Base-by-base conservation (phyloP, 2,797 vertebrate genomes). In the Lagocephalus sceleratus region DNA sequence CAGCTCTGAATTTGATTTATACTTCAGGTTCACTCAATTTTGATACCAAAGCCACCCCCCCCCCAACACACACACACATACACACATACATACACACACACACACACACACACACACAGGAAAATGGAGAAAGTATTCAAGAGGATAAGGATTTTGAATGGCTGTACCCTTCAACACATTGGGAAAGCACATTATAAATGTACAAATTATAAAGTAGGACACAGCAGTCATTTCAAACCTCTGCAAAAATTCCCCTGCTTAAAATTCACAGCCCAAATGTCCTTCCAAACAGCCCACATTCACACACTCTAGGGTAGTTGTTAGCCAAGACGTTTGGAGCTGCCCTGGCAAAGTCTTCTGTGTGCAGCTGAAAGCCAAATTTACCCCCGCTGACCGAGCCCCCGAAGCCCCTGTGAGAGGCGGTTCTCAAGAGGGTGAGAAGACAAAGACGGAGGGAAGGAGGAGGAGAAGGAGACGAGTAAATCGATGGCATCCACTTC, bases 401-500 rank as follows among this genome's bases (percentile, higher is more conserved):
- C 63, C 60, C 17, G 49, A 66, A 63, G 68, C 57, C 66, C 69
- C 53, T 7, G 15, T 7, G 61, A 75, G 70, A 68, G 68, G 69
- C 68, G 75, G 71, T 76, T 49, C 73, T 71, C 53, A 77, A 82
- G 71, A 71, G 78, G 66, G 21, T 3, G 26, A 47, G 21, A 73
- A 59, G 49, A 76, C 64, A 71, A 63, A 73, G 63, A 83, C 68
- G 69, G 57, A 73, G 68, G 56, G 68, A 66, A 55, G 26, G 68
- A 74, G 74, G 64, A 77, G 71, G 69, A 71, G 54, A 63, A 26
- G 65, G 64, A 76, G 69, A 70, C 79, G 75, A 78, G 69, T 79
- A 72, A 41, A 78, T 84, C 76, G 77, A 82, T 70, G 80, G 62
- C 72, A 77, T 85, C 80, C 68, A 78, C 71, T 69, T 61, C 65